Evolutionary conservation across 2,888 invertebrate genomes (phyloP).

Genomic region (Malthinus seriepunctatus): DNA sequence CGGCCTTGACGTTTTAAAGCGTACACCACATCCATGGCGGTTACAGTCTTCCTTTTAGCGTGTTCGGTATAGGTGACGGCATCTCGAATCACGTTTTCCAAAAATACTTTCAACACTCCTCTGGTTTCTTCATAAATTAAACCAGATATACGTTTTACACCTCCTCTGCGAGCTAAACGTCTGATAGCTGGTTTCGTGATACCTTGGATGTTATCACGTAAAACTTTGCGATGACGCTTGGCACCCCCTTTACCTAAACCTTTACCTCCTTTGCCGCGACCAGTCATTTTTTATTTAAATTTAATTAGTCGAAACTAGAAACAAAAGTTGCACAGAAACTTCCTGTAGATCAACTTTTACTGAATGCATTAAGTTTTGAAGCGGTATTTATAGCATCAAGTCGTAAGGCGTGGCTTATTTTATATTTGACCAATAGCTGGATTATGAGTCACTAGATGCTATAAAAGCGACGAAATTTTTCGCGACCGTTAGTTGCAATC

Average conservation of each 20-base stretch:
- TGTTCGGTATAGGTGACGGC: conserved; percentile 59
- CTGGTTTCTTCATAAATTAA: conserved; percentile 6
- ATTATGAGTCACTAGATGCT: not conserved
- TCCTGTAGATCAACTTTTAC: not conserved
- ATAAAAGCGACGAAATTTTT: not conserved
- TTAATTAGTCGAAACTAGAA: not conserved
- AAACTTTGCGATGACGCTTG: conserved; percentile 14
- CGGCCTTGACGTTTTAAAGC: conserved; percentile 82
- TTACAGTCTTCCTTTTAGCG: conserved; percentile 86
- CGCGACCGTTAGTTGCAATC: too few species aligned
- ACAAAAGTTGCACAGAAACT: not conserved
- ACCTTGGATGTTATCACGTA: conserved; percentile 15
- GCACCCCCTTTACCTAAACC: conserved; percentile 14
- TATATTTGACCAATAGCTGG: not conserved
- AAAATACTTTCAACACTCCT: conserved; percentile 5
- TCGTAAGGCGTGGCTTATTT: not conserved
- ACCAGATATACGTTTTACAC: conserved; percentile 10
- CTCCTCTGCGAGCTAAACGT: conserved; percentile 85
- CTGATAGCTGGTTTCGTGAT: conserved; percentile 13
- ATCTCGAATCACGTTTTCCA: conserved; percentile 7
- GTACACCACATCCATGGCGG: conserved; percentile 87
- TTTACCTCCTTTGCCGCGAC: conserved; percentile 9
- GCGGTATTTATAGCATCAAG: conserved; percentile 52
- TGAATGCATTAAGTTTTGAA: conserved; percentile 64
- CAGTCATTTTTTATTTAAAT: not conserved